Evolutionary conservation across 2,113 vertebrate species (phyloP), one percentile per base, ranked within the genome.

Genomic region (Ancistrus triradiatus): DNA sequence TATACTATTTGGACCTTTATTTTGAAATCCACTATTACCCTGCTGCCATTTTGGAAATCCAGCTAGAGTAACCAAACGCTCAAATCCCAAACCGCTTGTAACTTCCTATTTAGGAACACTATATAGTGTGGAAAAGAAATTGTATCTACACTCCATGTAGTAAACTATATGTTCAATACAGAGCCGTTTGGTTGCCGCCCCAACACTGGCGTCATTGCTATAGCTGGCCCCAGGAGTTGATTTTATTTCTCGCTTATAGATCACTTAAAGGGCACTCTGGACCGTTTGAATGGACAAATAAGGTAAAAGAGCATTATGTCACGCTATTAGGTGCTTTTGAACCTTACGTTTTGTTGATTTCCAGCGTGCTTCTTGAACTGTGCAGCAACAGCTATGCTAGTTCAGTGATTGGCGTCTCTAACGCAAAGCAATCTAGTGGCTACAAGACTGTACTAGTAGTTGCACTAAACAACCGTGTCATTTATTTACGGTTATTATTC

Each of bases 261-360:
- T 51, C 33, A 56, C 17, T 18, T 22, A 63, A 69, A 50, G 28
- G 33, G 21, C 63, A 63, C 37, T 33, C 49, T 70, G 63, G 40
- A 69, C 18, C 59, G 47, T 53, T 72, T 62, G 48, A 68, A 76
- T 76, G 74, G 69, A 69, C 52, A 71, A 59, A 51, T 76, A 72
- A 76, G 70, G 74, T 76, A 52, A 19, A 49, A 3, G 6, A n/a
- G 14, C n/a, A n/a, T 15, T 13, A n/a, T 3, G 6, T 38, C 11
- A 38, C 27, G 7, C n/a, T n/a, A n/a, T n/a, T n/a, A n/a, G n/a
- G 27, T 31, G 27, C 7, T 4, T 31, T 31, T 31, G 27, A 4
- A 7, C 7, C 27, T 31, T n/a, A n/a, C n/a, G 27, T 7, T 31
- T 31, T 31, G 7, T 31, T 31, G 27, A 31, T 31, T 4, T 31